phyloP scores from a whole-genome alignment of 2,113 vertebrate species.

The Pachyramphus minor region DNA sequence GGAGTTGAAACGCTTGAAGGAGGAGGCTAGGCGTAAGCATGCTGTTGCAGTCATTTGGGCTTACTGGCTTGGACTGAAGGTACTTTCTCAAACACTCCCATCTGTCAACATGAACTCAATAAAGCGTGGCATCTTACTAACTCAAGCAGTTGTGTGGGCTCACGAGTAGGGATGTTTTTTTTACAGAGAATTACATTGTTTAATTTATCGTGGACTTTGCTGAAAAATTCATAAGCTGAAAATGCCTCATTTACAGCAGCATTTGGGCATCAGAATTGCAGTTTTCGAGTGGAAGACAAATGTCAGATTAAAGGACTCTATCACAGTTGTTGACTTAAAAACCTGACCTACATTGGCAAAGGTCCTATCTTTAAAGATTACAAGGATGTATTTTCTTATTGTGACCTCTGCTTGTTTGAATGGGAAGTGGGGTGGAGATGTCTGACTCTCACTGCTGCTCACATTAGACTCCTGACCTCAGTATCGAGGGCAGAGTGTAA shows the following conservation, averaged over 20 bases:
- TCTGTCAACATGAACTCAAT: conserved; percentile 18
- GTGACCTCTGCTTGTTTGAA: background rate
- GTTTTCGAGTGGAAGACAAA: background rate
- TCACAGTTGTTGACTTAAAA: background rate
- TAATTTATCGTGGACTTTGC: background rate
- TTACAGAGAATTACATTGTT: background rate
- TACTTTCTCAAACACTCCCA: conserved; percentile 73
- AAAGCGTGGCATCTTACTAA: conserved; percentile 67
- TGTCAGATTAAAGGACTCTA: background rate
- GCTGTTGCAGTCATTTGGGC: conserved; percentile 99
- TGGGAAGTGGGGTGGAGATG: background rate
- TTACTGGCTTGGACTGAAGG: conserved; percentile 99
- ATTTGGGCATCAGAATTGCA: background rate
- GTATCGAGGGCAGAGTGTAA: background rate
- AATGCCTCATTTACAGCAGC: background rate
- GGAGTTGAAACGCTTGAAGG: conserved; percentile 97
- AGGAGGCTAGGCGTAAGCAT: conserved; percentile 95
- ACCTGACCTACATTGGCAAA: background rate
- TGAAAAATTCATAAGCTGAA: background rate
- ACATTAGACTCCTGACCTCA: background rate
- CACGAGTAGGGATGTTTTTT: background rate
- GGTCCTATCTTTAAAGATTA: background rate
- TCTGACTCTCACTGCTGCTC: background rate
- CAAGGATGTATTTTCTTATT: conserved; percentile 25
- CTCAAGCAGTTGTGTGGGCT: background rate